A percentile compares a stretch with the other conserved stretches of the same genome.
Conservation (phyloP, 2,797 vertebrate species). For the Enteromius trimaculatus region DNA sequence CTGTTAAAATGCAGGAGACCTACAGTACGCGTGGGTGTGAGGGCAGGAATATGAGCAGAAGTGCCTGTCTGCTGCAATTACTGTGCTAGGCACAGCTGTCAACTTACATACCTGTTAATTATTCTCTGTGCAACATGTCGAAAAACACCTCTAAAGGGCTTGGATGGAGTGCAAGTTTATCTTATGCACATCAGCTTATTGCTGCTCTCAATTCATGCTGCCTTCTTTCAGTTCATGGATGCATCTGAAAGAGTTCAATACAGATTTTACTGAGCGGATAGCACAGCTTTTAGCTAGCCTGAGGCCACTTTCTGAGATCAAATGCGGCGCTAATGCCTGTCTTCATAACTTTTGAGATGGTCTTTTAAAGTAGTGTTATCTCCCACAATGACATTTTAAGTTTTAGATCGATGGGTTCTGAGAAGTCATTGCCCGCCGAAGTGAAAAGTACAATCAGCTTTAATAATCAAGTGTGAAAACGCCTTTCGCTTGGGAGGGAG, state of each 20-base stretch:
- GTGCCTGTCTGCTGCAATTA: conserved; percentile 32
- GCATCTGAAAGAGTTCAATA: not conserved
- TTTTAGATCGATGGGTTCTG: conserved; percentile 10
- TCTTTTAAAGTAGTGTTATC: conserved; percentile 5
- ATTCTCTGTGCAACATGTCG: conserved; percentile 36
- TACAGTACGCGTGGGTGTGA: not conserved
- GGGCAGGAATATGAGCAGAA: conserved; percentile 26
- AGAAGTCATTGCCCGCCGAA: not conserved
- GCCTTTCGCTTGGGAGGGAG: not conserved
- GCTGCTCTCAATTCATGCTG: not conserved
- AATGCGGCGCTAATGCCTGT: not conserved
- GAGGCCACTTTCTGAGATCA: not conserved
- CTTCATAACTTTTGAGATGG: conserved; percentile 24
- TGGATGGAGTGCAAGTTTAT: conserved; percentile 20
- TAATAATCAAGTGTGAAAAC: conserved; percentile 22
- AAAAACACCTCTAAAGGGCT: conserved; percentile 13
- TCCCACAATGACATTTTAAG: conserved; percentile 21
- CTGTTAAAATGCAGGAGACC: not conserved
- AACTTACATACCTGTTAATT: conserved; percentile 48
- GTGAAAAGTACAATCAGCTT: conserved; percentile 1
- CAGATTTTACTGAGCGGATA: not conserved
- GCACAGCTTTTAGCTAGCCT: not conserved
- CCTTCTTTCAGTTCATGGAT: not conserved
- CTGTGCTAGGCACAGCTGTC: conserved; percentile 38
- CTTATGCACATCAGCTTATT: conserved; percentile 16